Base-by-base conservation (phyloP, 2,888 invertebrate genomes). In the Drosophila macrospina region DNA sequence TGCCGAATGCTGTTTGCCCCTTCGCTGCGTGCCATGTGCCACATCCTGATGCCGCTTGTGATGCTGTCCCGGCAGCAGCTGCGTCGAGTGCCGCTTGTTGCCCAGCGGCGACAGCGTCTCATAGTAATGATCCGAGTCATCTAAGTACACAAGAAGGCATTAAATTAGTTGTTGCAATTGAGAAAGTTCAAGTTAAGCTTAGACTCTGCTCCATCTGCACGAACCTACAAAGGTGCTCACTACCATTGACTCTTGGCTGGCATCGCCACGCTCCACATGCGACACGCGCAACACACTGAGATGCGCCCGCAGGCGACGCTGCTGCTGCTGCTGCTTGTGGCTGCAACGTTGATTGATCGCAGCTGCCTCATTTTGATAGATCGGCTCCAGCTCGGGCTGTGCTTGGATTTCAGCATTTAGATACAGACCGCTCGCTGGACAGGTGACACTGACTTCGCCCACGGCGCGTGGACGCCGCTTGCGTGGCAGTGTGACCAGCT, bases 41-140 rank as follows among this genome's bases (percentile, higher is more conserved):
- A 72, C 24, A 36, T 87, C 83, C 70, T 78, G 78, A 64, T 77
- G 75, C 4, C 71, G 77, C 45, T 73, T 80, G 48, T 74, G 63
- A 45, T 85, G 77, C 5, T 67, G 72, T 11, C 78, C 87, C n/a
- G 72, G 80, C 48, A 80, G 54, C 32, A 82, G 64, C 39, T 83
- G 75, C n/a, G 82, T 72, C 7, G 89, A 84, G 55, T 90, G 88
- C 0, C 90, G 79, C 41, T 90, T 89, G 61, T 88, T 89, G 6
- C 86, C 79, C 59, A 88, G 51, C 5, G 91, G 92, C 70, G 92
- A 92, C 74, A 95, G 91, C 26, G 94, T 94, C 92, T 96, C 96
- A 91, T 96, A 95, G 83, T 94, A 93, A 90, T 95, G 95, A 69
- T 95, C 95, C 1, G 94, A 94, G 91, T 95, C 95, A 89, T 95